Base-by-base conservation (phyloP, 2,888 invertebrate species). In the Caenorhabditis macrosperma region DNA sequence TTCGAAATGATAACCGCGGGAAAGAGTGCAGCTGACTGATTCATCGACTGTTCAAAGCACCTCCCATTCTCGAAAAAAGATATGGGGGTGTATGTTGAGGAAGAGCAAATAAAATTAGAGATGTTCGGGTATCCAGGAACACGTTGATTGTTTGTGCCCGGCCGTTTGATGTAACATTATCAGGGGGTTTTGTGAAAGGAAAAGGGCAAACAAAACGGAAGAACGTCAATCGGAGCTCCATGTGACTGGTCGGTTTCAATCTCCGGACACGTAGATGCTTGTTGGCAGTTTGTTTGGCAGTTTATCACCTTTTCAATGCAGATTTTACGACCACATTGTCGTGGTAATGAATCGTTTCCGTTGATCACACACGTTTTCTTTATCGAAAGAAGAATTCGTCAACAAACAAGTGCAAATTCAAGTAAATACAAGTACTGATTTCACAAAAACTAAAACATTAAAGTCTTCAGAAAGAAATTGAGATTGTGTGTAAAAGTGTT, bases 61-160 rank as follows among this genome's bases (percentile, higher is more conserved):
- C 57, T 12, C 68, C 57, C 48, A n/a, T 48, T 17, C 20, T n/a
- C 44, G 20, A 44, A 44, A 44, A 44, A 44, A n/a, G 3, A 1
- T 44, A n/a, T n/a, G 44, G n/a, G 44, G 44, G 44, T 44, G 38
- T 38, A 6, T 10, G 12, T 38, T 12, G 38, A 38, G 38, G 15
- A 50, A 55, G 64, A 52, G 38, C 48, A 74, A 64, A 72, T 63
- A 63, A 57, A 72, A 64, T 72, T 35, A 30, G 30, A 64, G 59
- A 59, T 66, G 74, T 74, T 74, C 74, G 72, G 38, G 35, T 57
- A 59, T 74, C 74, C 63, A 55, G 35, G 64, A 74, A 74, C 74
- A 74, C 57, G 72, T 17, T 35, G 64, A 72, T 63, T 57, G 55
- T 63, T 63, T 61, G 48, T 64, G 50, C 61, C 52, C 22, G 35